Percentiles rank a stretch among this genome's conserved stretches.
Conservation (phyloP, 2,888 invertebrate genomes). For the Dexiosoma caninum region DNA sequence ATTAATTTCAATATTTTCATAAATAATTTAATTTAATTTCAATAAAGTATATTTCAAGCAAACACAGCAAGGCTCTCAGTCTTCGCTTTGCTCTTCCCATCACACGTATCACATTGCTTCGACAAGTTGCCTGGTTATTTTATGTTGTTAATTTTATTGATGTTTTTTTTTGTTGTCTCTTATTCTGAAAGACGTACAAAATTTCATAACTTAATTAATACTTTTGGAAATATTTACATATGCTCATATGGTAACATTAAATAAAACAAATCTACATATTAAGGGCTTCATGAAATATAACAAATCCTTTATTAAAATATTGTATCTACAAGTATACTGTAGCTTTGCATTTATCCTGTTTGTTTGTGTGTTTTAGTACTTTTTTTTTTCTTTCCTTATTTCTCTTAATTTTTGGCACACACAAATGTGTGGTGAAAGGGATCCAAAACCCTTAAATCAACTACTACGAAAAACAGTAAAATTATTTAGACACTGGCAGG, state of each 20-base stretch:
- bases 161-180: neutral
- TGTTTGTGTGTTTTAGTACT: too few relatives aligned
- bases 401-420: constrained; percentile 29
- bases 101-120: neutral
- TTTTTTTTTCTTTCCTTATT: too few relatives aligned
- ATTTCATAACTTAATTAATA: constrained; percentile 51
- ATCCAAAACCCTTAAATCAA: neutral
- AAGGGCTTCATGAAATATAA: constrained; percentile 45
- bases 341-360: constrained; percentile 1
- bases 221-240: constrained; percentile 51
- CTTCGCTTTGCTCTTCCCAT: too few relatives aligned
- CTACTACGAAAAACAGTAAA: neutral
- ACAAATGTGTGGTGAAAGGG: constrained; percentile 8
- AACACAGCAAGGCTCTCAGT: too few relatives aligned
- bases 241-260: constrained; percentile 40
- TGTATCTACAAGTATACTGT: constrained; percentile 1
- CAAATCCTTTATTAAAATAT: constrained; percentile 55
- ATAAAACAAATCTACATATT: constrained; percentile 52
- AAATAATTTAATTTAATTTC: too few relatives aligned
- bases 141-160: neutral
- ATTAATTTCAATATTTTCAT: too few relatives aligned
- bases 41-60: too few relatives aligned
- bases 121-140: neutral
- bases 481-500: constrained; percentile 14
- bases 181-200: constrained; percentile 2